Percentiles rank a stretch among this genome's conserved stretches.
phyloP scores from a whole-genome alignment of 2,888 invertebrate genomes.

The Uloborus plumipes region DNA sequence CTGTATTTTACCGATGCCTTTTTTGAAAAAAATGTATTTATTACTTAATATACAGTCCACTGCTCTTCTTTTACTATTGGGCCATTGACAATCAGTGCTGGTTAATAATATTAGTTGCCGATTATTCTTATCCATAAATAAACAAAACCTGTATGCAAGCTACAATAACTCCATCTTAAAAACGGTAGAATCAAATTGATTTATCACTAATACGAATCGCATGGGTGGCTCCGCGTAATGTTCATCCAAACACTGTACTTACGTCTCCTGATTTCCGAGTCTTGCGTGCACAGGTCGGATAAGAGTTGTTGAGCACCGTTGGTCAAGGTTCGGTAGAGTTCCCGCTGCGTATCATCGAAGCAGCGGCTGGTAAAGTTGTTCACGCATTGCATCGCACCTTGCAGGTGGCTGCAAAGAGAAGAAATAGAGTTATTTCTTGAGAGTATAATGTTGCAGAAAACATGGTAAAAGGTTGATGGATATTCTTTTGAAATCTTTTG shows the following conservation, averaged over 20 bases:
- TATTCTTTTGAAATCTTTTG: background rate
- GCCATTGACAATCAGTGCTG: too few species aligned
- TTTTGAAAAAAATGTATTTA: too few species aligned
- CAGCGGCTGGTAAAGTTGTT: slow-evolving; percentile 56
- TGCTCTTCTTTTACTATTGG: too few species aligned
- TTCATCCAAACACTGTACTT: background rate
- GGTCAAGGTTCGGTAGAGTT: slow-evolving; percentile 49
- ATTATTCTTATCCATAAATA: too few species aligned
- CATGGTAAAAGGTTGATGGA: background rate
- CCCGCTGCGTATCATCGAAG: slow-evolving; percentile 38
- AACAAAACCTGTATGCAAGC: too few species aligned
- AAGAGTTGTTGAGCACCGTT: slow-evolving; percentile 55
- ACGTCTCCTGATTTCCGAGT: slow-evolving; percentile 46
- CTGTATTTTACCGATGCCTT: too few species aligned
- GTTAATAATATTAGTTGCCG: too few species aligned
- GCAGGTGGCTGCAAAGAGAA: slow-evolving; percentile 39
- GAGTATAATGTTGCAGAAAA: background rate
- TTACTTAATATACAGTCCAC: too few species aligned
- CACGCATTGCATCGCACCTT: slow-evolving; percentile 59
- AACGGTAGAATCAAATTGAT: too few species aligned
- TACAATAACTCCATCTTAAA: too few species aligned
- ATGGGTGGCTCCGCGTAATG: too few species aligned
- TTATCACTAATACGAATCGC: too few species aligned
- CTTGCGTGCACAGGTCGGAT: slow-evolving; percentile 53
- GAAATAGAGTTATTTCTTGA: background rate